Percentiles rank a stretch among this genome's conserved stretches.
phyloP scores from a whole-genome alignment of 2,888 invertebrate genomes.

The Caenorhabditis macrosperma region DNA sequence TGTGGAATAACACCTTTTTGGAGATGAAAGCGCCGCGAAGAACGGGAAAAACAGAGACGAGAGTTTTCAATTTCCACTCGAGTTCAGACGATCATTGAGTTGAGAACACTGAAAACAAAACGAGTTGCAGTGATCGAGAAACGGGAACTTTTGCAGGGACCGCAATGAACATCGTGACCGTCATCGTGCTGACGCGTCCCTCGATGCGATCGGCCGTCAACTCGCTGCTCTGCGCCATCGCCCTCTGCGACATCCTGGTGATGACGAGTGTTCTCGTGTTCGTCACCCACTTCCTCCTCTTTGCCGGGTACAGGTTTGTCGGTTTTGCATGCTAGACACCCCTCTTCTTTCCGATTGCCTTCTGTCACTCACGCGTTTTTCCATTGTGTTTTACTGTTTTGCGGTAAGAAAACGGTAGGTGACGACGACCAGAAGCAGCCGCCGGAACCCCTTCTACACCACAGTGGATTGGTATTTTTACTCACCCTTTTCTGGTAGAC shows the following conservation, averaged over 20 bases:
- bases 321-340: constrained; percentile 48
- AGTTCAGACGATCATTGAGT: too few species aligned
- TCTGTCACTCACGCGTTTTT: not conserved
- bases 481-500: constrained; percentile 1
- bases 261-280: constrained; percentile 75
- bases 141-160: constrained; percentile 63
- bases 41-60: not conserved
- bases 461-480: constrained; percentile 45
- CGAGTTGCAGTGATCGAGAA: not conserved
- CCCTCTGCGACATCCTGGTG: constrained; percentile 78
- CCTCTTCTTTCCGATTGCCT: constrained; percentile 21
- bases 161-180: constrained; percentile 76
- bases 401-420: not conserved
- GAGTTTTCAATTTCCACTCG: not conserved
- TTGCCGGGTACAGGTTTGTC: constrained; percentile 69
- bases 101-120: not conserved
- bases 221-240: constrained; percentile 76
- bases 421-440: constrained; percentile 5
- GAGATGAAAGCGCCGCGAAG: not conserved
- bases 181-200: constrained; percentile 77
- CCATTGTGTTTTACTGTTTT: constrained; percentile 14
- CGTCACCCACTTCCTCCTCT: constrained; percentile 76
- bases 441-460: not conserved
- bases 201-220: constrained; percentile 76
- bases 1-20: not conserved